Base-by-base conservation (phyloP, 2,888 invertebrate genomes). In the Nowickia ferox region DNA sequence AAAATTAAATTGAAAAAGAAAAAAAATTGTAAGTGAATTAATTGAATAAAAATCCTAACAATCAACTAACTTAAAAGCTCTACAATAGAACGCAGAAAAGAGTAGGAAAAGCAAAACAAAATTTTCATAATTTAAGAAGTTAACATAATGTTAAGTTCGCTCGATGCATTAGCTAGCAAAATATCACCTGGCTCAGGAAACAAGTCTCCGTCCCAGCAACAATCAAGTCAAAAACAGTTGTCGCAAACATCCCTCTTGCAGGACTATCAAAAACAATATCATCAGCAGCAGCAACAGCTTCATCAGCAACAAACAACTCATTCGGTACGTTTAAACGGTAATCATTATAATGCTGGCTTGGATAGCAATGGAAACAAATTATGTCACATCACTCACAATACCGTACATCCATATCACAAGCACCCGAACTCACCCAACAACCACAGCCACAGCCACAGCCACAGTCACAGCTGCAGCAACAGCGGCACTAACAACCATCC, bases 121-220 rank as follows among this genome's bases (percentile, higher is more conserved):
- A 72, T 57, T 72, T 84, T 81, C 78, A 80, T 76, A 77, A 83
- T 82, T 30, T 83, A 87, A 88, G 88, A 88, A 88, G 92, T 91
- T 87, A 92, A 89, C 89, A 90, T 89, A 93, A 97, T 97, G 97
- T 95, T 97, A 93, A 96, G 96, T 93, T 96, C 97, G 90, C 94
- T 97, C 93, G 97, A 97, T 94, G 96, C 96, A 93, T 95, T 97
- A 94, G 97, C 97, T 94, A 96, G 96, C 93, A 97, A 97, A 94
- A 96, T 97, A 93, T 97, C 97, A 93, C 97, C 97, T 92, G 96
- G 96, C 94, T 95, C 94, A 93, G 94, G 91, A 82, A 92, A 90
- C 87, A 88, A 86, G 84, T 89, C 90, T 91, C 90, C 90, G 88
- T 89, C 89, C 88, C 87, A 89, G 87, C 88, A 90, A 82, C 86